Evolutionary conservation across 2,113 vertebrate genomes (phyloP).

Genomic region (Ramphastos sulfuratus): DNA sequence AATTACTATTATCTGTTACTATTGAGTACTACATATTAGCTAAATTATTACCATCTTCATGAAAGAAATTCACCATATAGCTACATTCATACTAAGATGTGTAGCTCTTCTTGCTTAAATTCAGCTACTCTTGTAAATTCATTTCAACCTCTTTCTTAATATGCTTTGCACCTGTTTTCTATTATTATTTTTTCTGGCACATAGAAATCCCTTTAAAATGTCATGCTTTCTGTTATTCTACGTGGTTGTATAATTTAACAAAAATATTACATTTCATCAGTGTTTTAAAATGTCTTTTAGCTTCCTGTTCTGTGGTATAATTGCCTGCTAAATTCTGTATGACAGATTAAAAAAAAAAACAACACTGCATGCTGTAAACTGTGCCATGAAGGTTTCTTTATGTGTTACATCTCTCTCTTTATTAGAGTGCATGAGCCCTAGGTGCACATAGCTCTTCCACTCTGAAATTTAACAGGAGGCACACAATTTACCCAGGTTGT

Average conservation of each 20-base stretch:
- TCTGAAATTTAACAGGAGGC: not conserved
- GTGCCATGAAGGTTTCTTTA: not conserved
- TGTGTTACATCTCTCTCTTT: not conserved
- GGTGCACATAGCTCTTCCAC: not conserved
- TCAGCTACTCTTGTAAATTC: not conserved
- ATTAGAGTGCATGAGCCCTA: not conserved
- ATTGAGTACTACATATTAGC: not conserved
- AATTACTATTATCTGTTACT: not conserved
- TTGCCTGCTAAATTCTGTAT: not conserved
- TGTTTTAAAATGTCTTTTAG: not conserved
- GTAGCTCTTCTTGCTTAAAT: not conserved
- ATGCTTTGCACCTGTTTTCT: not conserved
- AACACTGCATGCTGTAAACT: not conserved
- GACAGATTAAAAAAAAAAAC: not conserved
- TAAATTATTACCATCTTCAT: not conserved
- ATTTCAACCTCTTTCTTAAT: not conserved
- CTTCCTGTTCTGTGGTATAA: not conserved
- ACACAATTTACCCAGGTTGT: not conserved
- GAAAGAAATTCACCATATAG: not conserved
- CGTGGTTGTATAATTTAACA: not conserved
- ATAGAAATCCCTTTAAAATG: not conserved
- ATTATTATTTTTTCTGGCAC: not conserved
- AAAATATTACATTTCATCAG: not conserved
- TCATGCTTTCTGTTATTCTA: not conserved
- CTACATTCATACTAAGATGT: not conserved